Evolutionary conservation across 2,113 vertebrate species (phyloP).

Genomic region (Percina caprodes): DNA sequence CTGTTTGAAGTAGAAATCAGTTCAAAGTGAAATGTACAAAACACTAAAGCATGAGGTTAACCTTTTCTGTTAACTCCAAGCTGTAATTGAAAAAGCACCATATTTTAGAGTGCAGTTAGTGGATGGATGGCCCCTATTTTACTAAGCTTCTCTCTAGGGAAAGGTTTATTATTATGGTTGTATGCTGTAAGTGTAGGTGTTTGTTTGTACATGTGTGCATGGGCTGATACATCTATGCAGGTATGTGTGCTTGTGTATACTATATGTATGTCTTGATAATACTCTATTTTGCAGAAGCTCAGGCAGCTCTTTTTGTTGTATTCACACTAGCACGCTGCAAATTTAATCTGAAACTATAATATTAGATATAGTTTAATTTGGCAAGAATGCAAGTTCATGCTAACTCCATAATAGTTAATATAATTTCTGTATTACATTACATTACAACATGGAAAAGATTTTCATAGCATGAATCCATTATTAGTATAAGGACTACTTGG

Average conservation of each 20-base stretch:
- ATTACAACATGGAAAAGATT: constrained; percentile 35
- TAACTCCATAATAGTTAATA: background rate
- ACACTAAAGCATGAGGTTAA: background rate
- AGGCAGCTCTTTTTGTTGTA: background rate
- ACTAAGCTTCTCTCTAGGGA: background rate
- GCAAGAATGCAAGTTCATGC: background rate
- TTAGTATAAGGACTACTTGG: constrained; percentile 36
- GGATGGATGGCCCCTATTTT: background rate
- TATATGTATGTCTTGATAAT: background rate
- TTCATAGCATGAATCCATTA: constrained; percentile 26
- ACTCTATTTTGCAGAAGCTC: background rate
- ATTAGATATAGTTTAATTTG: background rate
- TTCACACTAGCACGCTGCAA: background rate
- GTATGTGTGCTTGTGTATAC: background rate
- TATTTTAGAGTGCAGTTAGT: background rate
- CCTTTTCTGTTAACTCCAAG: background rate
- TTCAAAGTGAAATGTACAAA: constrained; percentile 13
- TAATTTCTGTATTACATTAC: background rate
- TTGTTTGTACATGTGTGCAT: background rate
- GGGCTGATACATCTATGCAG: background rate
- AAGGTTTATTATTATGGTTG: background rate
- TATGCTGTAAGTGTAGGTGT: background rate
- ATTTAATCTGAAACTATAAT: background rate
- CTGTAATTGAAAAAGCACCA: background rate
- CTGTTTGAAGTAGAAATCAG: constrained; percentile 15